phyloP scores from a whole-genome alignment of 2,888 invertebrate genomes.

The Trichopria drosophilae region DNA sequence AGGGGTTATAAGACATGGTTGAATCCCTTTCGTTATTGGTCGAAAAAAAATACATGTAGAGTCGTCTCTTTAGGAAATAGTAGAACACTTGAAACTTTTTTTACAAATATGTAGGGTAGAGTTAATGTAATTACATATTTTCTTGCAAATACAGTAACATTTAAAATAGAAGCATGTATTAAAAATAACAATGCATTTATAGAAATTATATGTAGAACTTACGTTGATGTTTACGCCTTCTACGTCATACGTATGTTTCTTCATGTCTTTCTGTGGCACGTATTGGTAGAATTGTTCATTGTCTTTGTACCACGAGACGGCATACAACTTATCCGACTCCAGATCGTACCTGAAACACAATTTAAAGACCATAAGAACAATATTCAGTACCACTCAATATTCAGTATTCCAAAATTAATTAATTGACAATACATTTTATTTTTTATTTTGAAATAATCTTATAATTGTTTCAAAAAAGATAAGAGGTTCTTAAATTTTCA shows the following conservation, averaged over 20 bases:
- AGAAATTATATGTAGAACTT: constrained; percentile 21
- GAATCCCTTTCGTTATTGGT: not conserved
- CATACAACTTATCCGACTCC: constrained; percentile 57
- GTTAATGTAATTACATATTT: not conserved
- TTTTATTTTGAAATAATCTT: no score
- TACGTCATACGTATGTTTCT: constrained; percentile 16
- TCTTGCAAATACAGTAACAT: not conserved
- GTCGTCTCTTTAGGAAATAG: not conserved
- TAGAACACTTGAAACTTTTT: not conserved
- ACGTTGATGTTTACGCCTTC: constrained; percentile 32
- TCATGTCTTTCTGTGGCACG: constrained; percentile 48
- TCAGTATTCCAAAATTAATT: no score
- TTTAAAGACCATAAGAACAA: not conserved
- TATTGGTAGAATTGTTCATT: constrained; percentile 61
- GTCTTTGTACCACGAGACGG: constrained; percentile 62
- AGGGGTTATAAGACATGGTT: no score
- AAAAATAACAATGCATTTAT: not conserved
- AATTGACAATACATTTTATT: no score
- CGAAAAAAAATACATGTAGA: not conserved
- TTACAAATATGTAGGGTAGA: not conserved
- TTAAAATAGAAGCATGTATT: not conserved
- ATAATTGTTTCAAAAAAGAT: no score
- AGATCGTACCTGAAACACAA: constrained; percentile 57
- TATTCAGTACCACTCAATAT: not conserved
- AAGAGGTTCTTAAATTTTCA: no score